phyloP scores from a whole-genome alignment of 2,113 vertebrate genomes.

The Oreamnos americanus region DNA sequence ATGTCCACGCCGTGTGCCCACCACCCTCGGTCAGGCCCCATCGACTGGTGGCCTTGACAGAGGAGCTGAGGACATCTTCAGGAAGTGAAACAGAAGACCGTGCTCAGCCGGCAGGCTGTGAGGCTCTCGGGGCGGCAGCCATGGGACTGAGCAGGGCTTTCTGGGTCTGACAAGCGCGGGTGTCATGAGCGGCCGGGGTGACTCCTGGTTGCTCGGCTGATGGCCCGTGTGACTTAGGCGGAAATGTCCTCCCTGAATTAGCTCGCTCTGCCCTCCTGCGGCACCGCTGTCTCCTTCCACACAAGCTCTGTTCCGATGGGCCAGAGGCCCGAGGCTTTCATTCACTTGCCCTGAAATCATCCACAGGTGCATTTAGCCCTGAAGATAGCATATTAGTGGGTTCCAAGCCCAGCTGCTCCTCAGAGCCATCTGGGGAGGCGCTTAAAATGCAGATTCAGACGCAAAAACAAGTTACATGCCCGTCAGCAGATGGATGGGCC shows the following conservation, averaged over 20 bases:
- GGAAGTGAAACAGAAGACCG: not conserved
- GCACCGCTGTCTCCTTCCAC: fast-evolving
- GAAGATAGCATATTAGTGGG: fast-evolving
- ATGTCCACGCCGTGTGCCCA: fast-evolving
- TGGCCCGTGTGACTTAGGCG: fast-evolving
- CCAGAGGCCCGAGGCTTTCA: not conserved
- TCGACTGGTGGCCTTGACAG: fast-evolving
- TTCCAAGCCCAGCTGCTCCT: too few relatives aligned
- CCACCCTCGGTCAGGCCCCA: fast-evolving
- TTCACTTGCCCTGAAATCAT: fast-evolving
- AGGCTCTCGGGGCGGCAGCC: fast-evolving
- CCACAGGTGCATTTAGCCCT: fast-evolving
- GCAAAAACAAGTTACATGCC: not conserved
- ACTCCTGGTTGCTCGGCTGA: fast-evolving
- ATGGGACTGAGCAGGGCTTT: fast-evolving
- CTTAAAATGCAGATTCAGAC: not conserved
- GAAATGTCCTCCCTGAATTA: not conserved
- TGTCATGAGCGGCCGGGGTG: fast-evolving
- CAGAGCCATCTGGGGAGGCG: not conserved
- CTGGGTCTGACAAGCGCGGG: fast-evolving
- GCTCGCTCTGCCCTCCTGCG: too few relatives aligned
- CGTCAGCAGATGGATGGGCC: not conserved
- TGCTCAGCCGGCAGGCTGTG: not conserved
- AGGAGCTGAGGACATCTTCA: not conserved
- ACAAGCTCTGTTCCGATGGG: too few relatives aligned